phyloP scores from a whole-genome alignment of 2,113 vertebrate species.

The Lates calcarifer region DNA sequence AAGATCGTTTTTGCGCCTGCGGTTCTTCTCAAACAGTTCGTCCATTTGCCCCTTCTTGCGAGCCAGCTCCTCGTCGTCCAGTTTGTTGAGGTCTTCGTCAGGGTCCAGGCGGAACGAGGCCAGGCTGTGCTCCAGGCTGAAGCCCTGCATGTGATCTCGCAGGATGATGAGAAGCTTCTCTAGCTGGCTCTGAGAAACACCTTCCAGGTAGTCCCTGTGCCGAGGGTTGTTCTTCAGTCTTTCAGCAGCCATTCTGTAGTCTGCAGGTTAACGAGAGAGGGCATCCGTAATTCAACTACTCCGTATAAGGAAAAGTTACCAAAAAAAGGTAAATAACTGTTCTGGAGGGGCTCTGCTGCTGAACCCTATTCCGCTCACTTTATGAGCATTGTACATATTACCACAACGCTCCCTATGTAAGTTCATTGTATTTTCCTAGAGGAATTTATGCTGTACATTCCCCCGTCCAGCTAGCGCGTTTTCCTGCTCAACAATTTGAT shows the following conservation, averaged over 20 bases:
- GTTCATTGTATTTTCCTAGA: not conserved
- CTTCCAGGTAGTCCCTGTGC: constrained; percentile 89
- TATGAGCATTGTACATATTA: not conserved
- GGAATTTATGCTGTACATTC: not conserved
- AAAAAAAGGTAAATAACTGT: too few relatives aligned
- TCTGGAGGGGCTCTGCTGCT: too few relatives aligned
- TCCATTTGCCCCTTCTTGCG: constrained; percentile 95
- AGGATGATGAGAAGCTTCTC: constrained; percentile 89
- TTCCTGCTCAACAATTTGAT: not conserved
- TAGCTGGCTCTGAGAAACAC: constrained; percentile 87
- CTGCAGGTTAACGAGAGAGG: constrained; percentile 73
- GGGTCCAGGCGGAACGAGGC: constrained; percentile 84
- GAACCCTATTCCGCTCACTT: not conserved
- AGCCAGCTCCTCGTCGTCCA: constrained; percentile 90
- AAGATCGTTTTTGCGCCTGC: constrained; percentile 88
- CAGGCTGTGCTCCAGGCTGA: constrained; percentile 85
- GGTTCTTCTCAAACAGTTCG: constrained; percentile 92
- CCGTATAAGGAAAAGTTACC: not conserved
- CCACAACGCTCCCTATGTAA: not conserved
- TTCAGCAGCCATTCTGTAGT: constrained; percentile 90
- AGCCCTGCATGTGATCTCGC: constrained; percentile 86
- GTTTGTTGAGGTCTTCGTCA: constrained; percentile 94
- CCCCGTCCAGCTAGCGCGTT: too few relatives aligned
- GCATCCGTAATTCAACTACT: not conserved
- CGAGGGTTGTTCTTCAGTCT: constrained; percentile 90